Conservation (phyloP, 2,113 vertebrate species). For the Microcebus ravelobensis region DNA sequence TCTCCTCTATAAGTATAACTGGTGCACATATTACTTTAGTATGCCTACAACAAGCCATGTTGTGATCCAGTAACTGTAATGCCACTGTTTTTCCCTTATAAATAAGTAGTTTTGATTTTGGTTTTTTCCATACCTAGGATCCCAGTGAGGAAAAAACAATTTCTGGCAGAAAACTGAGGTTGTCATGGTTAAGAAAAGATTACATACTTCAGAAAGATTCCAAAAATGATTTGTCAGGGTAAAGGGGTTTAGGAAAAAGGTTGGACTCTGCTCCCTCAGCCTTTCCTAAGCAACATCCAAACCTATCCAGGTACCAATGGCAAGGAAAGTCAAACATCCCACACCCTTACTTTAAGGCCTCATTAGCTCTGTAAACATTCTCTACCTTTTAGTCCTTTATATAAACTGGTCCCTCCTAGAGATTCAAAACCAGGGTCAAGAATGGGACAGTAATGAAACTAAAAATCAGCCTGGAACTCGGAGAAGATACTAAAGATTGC, state of each 20-base stretch:
- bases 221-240: background rate
- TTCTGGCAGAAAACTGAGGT: background rate
- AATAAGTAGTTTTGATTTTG: background rate
- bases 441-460: background rate
- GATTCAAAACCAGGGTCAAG: background rate
- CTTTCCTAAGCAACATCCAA: background rate
- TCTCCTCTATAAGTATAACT: background rate
- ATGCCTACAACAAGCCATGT: background rate
- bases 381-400: background rate
- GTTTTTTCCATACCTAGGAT: background rate
- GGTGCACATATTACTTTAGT: background rate
- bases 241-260: background rate
- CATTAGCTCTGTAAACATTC: background rate
- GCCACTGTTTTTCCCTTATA: background rate
- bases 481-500: background rate
- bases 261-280: slow-evolving; percentile 3
- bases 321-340: slow-evolving; percentile 32
- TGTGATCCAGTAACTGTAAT: background rate
- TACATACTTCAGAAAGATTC: background rate
- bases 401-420: background rate
- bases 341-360: slow-evolving; percentile 30
- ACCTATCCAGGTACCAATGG: background rate
- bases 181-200: background rate
- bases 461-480: background rate
- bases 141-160: background rate